Conservation (phyloP, 2,888 invertebrate species). For the Carabus problematicus region DNA sequence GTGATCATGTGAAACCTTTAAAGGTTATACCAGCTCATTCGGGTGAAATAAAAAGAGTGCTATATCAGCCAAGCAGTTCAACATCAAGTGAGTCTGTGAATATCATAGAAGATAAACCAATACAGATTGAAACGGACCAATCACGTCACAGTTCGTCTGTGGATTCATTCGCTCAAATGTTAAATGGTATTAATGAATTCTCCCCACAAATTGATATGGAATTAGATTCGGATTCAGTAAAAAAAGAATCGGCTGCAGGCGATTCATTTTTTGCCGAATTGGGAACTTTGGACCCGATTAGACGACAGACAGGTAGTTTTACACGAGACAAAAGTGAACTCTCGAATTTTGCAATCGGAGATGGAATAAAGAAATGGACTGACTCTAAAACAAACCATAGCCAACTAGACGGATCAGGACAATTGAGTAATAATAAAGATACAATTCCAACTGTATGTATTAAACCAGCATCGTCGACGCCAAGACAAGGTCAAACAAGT, state of each 20-base stretch:
- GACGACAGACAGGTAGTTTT: slow-evolving; percentile 18
- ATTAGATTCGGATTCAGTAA: not conserved
- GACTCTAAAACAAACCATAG: slow-evolving; percentile 14
- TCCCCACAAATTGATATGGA: slow-evolving; percentile 11
- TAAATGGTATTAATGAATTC: slow-evolving; percentile 13
- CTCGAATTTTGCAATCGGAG: slow-evolving; percentile 16
- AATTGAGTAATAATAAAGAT: slow-evolving; percentile 5
- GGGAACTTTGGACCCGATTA: not conserved
- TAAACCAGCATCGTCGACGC: slow-evolving; percentile 20
- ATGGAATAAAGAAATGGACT: slow-evolving; percentile 27
- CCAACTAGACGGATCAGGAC: not conserved
- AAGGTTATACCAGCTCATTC: slow-evolving; percentile 42
- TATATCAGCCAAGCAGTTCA: slow-evolving; percentile 16
- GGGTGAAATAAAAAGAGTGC: slow-evolving; percentile 25
- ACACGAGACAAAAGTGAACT: slow-evolving; percentile 20
- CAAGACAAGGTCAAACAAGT: not conserved
- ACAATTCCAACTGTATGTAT: not conserved
- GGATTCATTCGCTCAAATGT: slow-evolving; percentile 19
- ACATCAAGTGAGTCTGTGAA: slow-evolving; percentile 13
- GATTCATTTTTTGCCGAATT: slow-evolving; percentile 25
- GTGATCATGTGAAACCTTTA: slow-evolving; percentile 43
- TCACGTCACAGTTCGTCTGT: not conserved
- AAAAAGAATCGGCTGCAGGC: slow-evolving; percentile 7
- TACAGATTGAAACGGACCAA: slow-evolving; percentile 1
- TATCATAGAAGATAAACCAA: slow-evolving; percentile 15